Conservation (phyloP, 1,140 invertebrate species). For the Drosophila kohkoa region DNA sequence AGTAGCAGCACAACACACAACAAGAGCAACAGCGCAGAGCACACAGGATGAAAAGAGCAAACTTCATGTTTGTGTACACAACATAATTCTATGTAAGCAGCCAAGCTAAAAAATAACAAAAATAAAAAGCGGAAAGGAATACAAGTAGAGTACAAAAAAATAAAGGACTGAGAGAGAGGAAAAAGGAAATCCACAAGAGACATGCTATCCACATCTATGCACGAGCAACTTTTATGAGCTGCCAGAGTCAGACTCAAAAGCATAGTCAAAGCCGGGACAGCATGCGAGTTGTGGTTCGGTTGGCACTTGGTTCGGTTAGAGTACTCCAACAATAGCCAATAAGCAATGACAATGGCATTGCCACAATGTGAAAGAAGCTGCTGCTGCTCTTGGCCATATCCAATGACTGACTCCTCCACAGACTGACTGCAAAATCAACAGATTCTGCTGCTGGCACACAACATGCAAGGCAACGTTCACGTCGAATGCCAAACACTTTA, state of each 20-base stretch:
- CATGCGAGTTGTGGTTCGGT: background rate
- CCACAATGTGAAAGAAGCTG: slow-evolving; percentile 37
- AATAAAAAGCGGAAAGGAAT: background rate
- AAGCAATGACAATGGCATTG: slow-evolving; percentile 66
- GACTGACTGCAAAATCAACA: slow-evolving; percentile 28
- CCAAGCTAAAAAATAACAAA: slow-evolving; percentile 30
- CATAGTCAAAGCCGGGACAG: background rate
- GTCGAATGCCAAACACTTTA: slow-evolving; percentile 71
- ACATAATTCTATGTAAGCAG: slow-evolving; percentile 72
- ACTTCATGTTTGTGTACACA: slow-evolving; percentile 59
- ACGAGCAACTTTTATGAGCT: slow-evolving; percentile 57
- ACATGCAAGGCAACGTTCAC: slow-evolving; percentile 34
- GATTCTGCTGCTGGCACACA: slow-evolving; percentile 5
- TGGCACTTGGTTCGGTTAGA: background rate
- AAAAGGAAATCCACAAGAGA: slow-evolving; percentile 40
- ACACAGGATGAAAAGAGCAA: slow-evolving; percentile 48
- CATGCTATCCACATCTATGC: slow-evolving; percentile 47
- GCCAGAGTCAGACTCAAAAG: background rate
- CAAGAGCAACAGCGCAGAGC: slow-evolving; percentile 18
- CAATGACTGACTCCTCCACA: slow-evolving; percentile 1
- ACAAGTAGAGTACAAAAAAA: background rate
- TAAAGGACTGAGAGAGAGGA: background rate
- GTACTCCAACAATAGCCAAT: slow-evolving; percentile 55
- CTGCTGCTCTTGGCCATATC: slow-evolving; percentile 8
- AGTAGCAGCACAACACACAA: background rate